These are phyloP conservation scores for Melanotaenia pygmaea DNA, from an alignment of 2,797 vertebrate genomes.

Conservation along the genomic window DNA sequence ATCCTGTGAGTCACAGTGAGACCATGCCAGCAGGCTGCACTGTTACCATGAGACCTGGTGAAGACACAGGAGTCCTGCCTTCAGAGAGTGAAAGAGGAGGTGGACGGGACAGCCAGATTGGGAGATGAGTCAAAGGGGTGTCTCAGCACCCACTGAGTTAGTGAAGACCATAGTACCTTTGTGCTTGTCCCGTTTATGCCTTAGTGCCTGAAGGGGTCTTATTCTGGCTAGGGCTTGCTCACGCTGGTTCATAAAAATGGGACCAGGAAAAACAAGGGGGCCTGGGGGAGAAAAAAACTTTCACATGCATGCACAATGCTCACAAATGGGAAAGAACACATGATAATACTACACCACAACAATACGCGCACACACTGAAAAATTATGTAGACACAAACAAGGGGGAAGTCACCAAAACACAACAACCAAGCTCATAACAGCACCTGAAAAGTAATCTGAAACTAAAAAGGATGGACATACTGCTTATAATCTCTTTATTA, in stretches of 20 bases:
- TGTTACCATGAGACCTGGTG: conserved; percentile 56
- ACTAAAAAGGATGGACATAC: conserved; percentile 30
- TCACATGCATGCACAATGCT: conserved; percentile 98
- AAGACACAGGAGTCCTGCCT: conserved; percentile 57
- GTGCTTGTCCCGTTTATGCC: conserved; percentile 99
- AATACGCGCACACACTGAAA: conserved; percentile 67
- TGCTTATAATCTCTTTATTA: conserved; percentile 18
- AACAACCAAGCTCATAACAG: conserved; percentile 67
- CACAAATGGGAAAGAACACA: conserved; percentile 89
- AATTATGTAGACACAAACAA: conserved; percentile 67
- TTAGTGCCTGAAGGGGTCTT: conserved; percentile 99
- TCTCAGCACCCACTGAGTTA: conserved; percentile 86
- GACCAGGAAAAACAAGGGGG: conserved; percentile 98
- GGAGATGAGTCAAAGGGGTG: conserved; percentile 79
- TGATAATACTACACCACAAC: conserved; percentile 83
- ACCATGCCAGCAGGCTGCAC: conserved; percentile 47
- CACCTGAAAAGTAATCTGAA: conserved; percentile 35
- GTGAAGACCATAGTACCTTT: conserved; percentile 99
- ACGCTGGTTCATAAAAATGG: conserved; percentile 99
- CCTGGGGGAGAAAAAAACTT: conserved; percentile 99
- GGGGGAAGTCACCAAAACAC: conserved; percentile 70
- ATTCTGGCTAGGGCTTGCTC: conserved; percentile 99
- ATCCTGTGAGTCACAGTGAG: conserved; percentile 37
- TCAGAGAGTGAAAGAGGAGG: conserved; percentile 81
- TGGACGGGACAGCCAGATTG: conserved; percentile 77